Base-by-base conservation (phyloP, 2,113 vertebrate species). In the Chaetops frenatus region DNA sequence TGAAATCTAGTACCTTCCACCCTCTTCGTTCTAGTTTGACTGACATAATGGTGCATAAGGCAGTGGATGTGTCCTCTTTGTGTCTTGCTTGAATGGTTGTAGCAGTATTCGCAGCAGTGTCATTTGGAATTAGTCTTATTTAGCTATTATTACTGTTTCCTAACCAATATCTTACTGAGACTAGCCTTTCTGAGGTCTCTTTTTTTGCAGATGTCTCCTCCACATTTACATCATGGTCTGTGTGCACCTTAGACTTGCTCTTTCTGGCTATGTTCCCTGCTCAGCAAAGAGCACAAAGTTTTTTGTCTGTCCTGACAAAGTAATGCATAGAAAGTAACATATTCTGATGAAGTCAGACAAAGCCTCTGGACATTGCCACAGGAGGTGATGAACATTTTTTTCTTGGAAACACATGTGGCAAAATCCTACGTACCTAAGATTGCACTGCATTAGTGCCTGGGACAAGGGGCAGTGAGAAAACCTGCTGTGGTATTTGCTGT, bases 381-480 rank as follows among this genome's bases (percentile, higher is more conserved):
- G 29, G 13, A 31, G 12, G 44, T 80, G 19, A 19, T 3, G 6
- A 67, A 64, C 1, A 2, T 11, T 42, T 70, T 67, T 79, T 76
- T 7, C 10, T 40, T 51, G 45, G 51, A 66, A 92, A 57, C 22
- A 28, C 17, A 24, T 2, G 7, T 45, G 19, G 4, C 25, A 40
- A 53, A 53, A 48, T 51, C 33, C 35, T 28, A 21, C 0, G 0
- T 25, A 38, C 4, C 22, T 76, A 6, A 29, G 0, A 3, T 0
- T 0, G 12, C 44, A 58, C 3, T 29, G 20, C 4, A 7, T 10
- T 58, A 15, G 10, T n/a, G 3, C 25, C 22, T 33, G 58, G 58
- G 16, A 17, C 33, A 45, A 24, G 6, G 8, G 10, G 6, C 4
- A 28, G 53, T 23, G 38, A 31, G 27, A 57, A 84, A 56, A 70